Base-by-base conservation (phyloP, 1,140 invertebrate species). In the Pantala flavescens region DNA sequence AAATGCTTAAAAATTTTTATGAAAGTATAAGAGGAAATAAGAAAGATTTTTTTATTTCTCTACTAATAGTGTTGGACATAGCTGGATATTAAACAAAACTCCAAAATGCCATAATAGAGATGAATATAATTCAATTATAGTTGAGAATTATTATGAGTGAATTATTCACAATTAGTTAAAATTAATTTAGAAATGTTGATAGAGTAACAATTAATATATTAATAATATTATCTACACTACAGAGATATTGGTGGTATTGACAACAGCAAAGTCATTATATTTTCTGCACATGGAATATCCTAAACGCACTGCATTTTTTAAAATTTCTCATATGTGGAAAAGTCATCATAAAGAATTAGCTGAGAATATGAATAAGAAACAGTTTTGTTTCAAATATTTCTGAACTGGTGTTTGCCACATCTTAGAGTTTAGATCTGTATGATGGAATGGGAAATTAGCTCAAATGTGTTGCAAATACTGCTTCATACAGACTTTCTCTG, bases 191-290 rank as follows among this genome's bases (percentile, higher is more conserved):
- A 21, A 63, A 63, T 63, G 49, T 63, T 63, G 49, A 63, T 63
- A 63, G 49, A 19, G 49, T 63, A 63, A 19, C 12, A 21, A 63
- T 5, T 63, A 63, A 63, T 7, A 63, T 63, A 63, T 21, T 63
- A 63, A 63, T 63, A 63, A 16, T 16, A 63, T 63, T 63, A 63
- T 19, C n/a, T 63, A 63, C 49, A 63, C 49, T 63, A 63, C 49
- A 63, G 49, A 63, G 49, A 63, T 63, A 63, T 63, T 63, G 49
- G 49, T 63, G 49, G 49, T 63, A 63, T 63, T 63, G 49, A 63
- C 49, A 63, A 63, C 49, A 63, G 49, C 49, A 63, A 63, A 63
- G 49, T 63, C 49, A 63, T 63, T 63, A 63, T 63, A 63, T 63
- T 63, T 63, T 63, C 49, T 63, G 49, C 49, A 63, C 49, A 63